Evolutionary conservation across 2,113 vertebrate genomes (phyloP).

Genomic region (Hystrix cristata): DNA sequence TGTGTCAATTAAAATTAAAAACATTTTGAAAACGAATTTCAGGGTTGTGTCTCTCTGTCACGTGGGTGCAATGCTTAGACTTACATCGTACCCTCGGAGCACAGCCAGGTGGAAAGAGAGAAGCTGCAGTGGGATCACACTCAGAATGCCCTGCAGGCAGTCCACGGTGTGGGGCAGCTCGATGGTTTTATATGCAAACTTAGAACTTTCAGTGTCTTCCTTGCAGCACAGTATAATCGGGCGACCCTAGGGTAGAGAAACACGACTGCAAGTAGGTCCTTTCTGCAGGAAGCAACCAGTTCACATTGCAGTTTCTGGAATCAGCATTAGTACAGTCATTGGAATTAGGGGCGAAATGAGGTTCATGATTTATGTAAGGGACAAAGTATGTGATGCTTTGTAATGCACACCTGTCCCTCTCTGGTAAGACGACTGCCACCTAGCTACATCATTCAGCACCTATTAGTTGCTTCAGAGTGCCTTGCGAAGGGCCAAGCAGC

Average conservation of each 20-base stretch:
- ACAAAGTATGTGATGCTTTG: neutral
- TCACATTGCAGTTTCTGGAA: neutral
- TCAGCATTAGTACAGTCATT: neutral
- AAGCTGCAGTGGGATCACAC: conserved; percentile 96
- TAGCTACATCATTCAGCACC: neutral
- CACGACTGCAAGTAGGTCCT: fast-evolving
- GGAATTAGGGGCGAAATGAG: neutral
- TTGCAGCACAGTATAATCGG: conserved; percentile 96
- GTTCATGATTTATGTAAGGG: too few species aligned
- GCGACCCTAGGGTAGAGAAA: conserved; percentile 90
- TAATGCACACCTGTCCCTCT: neutral
- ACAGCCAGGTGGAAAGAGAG: conserved; percentile 98
- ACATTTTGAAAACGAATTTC: neutral
- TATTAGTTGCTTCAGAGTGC: neutral
- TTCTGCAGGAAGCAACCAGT: neutral
- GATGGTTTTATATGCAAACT: conserved; percentile 94
- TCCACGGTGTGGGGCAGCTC: conserved; percentile 96
- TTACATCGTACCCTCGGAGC: conserved; percentile 96
- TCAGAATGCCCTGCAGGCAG: conserved; percentile 97
- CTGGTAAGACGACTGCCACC: too few species aligned
- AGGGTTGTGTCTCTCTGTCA: neutral
- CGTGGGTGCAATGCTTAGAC: conserved; percentile 74
- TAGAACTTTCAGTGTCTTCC: conserved; percentile 93
- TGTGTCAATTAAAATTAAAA: neutral
- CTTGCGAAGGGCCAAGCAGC: neutral